phyloP scores from a whole-genome alignment of 2,113 vertebrate genomes.

The Conger conger region DNA sequence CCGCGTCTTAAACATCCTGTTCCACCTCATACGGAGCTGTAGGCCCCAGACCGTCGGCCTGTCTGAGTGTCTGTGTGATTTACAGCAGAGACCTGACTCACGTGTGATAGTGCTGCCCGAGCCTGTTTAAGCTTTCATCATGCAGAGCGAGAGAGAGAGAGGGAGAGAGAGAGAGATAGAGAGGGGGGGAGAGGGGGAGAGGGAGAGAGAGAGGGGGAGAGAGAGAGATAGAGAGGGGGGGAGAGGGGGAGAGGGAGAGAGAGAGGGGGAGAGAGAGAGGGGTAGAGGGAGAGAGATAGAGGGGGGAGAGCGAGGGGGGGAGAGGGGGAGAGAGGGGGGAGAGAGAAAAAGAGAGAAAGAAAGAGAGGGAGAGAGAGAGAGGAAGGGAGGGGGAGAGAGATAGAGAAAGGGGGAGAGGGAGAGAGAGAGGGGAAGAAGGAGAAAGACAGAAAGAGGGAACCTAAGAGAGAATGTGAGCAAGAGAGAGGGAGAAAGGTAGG shows the following conservation, averaged over 20 bases:
- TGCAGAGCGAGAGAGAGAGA: background rate
- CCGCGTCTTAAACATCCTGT: constrained; percentile 15
- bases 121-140: too few species aligned
- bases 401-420: background rate
- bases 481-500: background rate
- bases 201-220: background rate
- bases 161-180: background rate
- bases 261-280: constrained; percentile 1
- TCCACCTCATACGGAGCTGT: too few species aligned
- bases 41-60: too few species aligned
- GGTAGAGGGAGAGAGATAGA: background rate
- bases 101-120: too few species aligned
- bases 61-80: too few species aligned
- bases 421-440: too few species aligned
- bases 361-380: background rate
- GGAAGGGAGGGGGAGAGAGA: background rate
- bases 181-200: background rate
- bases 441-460: too few species aligned
- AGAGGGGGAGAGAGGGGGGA: background rate
- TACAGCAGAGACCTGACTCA: too few species aligned
- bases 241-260: background rate
- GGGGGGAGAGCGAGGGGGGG: background rate
- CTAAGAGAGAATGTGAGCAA: background rate
- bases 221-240: background rate
- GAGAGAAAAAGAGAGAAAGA: background rate